Evolutionary conservation across 1,140 invertebrate genomes (phyloP), one percentile per base, ranked within the genome.

Genomic region (Ganaspis sp.): DNA sequence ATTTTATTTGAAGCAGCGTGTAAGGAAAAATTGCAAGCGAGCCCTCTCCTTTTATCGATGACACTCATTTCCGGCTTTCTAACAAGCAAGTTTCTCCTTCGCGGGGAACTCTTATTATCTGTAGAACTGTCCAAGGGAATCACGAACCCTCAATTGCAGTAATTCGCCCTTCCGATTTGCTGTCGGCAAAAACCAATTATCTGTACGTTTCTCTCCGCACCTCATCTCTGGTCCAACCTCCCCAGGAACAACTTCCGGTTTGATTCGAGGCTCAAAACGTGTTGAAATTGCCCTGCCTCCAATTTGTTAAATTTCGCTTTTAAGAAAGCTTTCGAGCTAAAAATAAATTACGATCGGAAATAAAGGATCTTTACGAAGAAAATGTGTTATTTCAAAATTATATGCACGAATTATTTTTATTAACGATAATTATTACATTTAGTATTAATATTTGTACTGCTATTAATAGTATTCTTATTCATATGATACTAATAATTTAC

Each of bases 181-280:
- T 37, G 34, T n/a, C 42, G 45, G 40, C 58, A 73, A 77, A 70
- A 77, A 77, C 72, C 76, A 70, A 77, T 73, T 70, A 73, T 72
- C 45, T 49, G n/a, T 73, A 29, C 26, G 42, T 38, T 45, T 42
- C 17, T 54, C 34, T 17, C 34, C 69, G 45, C 21, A n/a, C 34
- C 34, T 54, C 53, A 23, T 40, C 34, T 23, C 53, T n/a, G 15
- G 42, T 74, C 45, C 49, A 40, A 74, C 76, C 73, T 70, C 54
- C 74, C 17, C 29, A 37, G 53, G 70, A 72, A 72, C 45, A 78
- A 74, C 70, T 78, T 78, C 77, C 77, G 73, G 70, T 74, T 74
- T 74, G 45, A 70, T 64, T 34, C 53, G 38, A 34, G 69, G 77
- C 64, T 64, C 58, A 64, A 64, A 64, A 64, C 58, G 58, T 64